phyloP scores from a whole-genome alignment of 2,797 vertebrate genomes.

The Chelon labrosus region DNA sequence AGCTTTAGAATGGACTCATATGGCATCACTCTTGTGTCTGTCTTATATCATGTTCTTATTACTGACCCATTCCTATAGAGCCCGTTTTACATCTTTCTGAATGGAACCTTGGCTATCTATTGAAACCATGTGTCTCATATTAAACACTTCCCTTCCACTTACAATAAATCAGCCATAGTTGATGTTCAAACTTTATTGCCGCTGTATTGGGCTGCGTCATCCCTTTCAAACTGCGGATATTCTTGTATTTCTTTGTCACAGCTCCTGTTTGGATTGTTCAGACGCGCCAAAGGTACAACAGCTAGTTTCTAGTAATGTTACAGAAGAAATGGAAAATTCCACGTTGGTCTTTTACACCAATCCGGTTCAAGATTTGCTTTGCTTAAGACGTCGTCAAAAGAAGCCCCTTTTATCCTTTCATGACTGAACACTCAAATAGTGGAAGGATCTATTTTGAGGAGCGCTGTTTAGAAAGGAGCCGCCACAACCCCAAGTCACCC shows the following conservation, averaged over 20 bases:
- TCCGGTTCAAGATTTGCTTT: constrained; percentile 50
- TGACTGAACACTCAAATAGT: constrained; percentile 48
- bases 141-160: constrained; percentile 88
- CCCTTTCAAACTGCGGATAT: constrained; percentile 67
- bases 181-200: constrained; percentile 85
- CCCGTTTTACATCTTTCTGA: constrained; percentile 80
- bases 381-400: constrained; percentile 49
- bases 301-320: background rate
- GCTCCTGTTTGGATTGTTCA: constrained; percentile 52
- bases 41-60: constrained; percentile 81
- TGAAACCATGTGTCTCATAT: constrained; percentile 87
- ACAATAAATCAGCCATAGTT: constrained; percentile 87
- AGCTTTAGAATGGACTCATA: constrained; percentile 35
- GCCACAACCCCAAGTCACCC: constrained; percentile 67
- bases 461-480: constrained; percentile 66
- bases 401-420: constrained; percentile 53
- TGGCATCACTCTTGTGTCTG: constrained; percentile 69
- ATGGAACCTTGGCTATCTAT: constrained; percentile 82
- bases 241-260: constrained; percentile 67
- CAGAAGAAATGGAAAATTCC: constrained; percentile 51
- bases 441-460: constrained; percentile 67
- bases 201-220: constrained; percentile 76
- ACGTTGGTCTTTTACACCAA: background rate
- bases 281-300: constrained; percentile 20
- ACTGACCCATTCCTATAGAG: constrained; percentile 75